These are phyloP conservation scores for Danio kyathit DNA, from an alignment of 2,797 vertebrate genomes.

Conservation along the genomic window DNA sequence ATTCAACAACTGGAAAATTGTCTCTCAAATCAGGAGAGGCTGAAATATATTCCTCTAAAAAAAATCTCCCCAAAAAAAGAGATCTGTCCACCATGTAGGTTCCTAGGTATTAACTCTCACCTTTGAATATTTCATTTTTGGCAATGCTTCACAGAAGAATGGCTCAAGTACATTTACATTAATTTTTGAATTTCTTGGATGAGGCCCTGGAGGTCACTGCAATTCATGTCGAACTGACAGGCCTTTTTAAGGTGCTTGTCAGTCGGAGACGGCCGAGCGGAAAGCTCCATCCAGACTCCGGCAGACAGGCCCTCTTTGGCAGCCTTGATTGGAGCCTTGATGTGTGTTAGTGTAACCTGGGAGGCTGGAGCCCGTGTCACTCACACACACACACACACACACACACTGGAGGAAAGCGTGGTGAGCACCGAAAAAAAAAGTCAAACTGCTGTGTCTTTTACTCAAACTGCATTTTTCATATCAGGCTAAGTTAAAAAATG, in stretches of 20 bases:
- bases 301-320: conserved; percentile 63
- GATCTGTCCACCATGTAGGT: conserved; percentile 55
- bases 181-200: conserved; percentile 67
- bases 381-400: conserved; percentile 60
- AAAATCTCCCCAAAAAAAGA: conserved; percentile 34
- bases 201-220: conserved; percentile 67
- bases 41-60: conserved; percentile 62
- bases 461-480: too few species aligned
- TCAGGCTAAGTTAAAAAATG: too few species aligned
- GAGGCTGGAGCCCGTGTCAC: conserved; percentile 69
- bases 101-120: conserved; percentile 67
- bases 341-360: conserved; percentile 68
- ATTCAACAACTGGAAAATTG: conserved; percentile 61
- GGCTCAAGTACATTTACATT: conserved; percentile 71
- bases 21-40: conserved; percentile 61
- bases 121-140: conserved; percentile 70
- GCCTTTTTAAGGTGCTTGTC: conserved; percentile 76
- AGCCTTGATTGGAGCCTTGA: conserved; percentile 70
- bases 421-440: too few species aligned
- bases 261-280: conserved; percentile 73
- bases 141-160: conserved; percentile 64
- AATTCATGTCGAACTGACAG: conserved; percentile 73
- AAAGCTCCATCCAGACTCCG: conserved; percentile 69
- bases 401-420: conserved; percentile 53
- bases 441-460: too few species aligned